These are phyloP conservation scores for Bellardia pandia DNA, from an alignment of 2,888 invertebrate genomes.

Conservation along the genomic window DNA sequence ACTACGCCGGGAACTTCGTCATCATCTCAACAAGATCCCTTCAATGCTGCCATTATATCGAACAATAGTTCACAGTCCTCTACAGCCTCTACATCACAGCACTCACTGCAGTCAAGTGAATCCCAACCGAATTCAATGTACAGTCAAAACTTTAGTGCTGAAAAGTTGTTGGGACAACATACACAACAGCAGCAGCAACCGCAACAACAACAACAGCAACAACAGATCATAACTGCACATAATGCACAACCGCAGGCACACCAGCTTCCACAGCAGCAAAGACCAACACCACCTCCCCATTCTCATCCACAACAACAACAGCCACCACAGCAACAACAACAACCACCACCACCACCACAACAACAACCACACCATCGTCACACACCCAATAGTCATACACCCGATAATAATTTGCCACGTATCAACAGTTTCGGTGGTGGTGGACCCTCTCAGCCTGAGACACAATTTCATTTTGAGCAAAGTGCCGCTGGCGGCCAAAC, in stretches of 20 bases:
- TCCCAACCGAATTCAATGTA: conserved; percentile 83
- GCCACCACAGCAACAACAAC: conserved; percentile 62
- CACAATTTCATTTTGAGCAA: conserved; percentile 82
- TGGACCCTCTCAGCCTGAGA: conserved; percentile 76
- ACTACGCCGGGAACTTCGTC: conserved; percentile 81
- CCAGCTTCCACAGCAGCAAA: conserved; percentile 75
- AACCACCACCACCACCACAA: conserved; percentile 47
- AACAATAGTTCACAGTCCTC: conserved; percentile 83
- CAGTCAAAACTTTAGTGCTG: conserved; percentile 82
- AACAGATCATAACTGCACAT: conserved; percentile 69
- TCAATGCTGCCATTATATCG: conserved; percentile 82
- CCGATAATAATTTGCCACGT: conserved; percentile 81
- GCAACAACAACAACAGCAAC: conserved; percentile 75
- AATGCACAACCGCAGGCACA: conserved; percentile 74
- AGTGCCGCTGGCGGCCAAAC: conserved; percentile 73
- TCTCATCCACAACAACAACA: conserved; percentile 65
- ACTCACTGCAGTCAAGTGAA: conserved; percentile 82
- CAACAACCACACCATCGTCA: conserved; percentile 78
- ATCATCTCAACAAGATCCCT: conserved; percentile 80
- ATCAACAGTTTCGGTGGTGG: conserved; percentile 80
- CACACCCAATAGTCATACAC: conserved; percentile 78
- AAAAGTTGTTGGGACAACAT: conserved; percentile 80
- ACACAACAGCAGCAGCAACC: conserved; percentile 76
- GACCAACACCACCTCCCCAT: conserved; percentile 74
- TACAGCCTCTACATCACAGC: conserved; percentile 81